These are phyloP conservation scores for Griposia aprilina DNA, from an alignment of 2,888 invertebrate genomes.

Conservation along the genomic window DNA sequence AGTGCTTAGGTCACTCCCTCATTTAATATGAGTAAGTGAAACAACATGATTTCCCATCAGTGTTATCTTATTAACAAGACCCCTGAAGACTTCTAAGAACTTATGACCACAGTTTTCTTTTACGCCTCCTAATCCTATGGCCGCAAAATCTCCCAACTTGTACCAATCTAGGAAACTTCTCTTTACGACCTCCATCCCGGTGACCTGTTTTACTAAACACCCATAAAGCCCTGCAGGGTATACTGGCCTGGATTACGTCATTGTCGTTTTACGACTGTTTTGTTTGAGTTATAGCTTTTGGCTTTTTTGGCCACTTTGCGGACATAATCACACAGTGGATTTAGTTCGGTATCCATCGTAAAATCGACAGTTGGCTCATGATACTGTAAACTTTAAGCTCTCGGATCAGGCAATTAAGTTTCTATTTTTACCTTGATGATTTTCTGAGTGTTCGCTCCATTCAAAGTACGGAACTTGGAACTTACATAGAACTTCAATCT, in stretches of 20 bases:
- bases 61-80: conserved; percentile 7
- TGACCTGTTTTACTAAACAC: conserved; percentile 81
- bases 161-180: conserved; percentile 75
- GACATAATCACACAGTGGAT: conserved; percentile 62
- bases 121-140: conserved; percentile 23
- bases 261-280: conserved; percentile 74
- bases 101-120: conserved; percentile 32
- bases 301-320: conserved; percentile 67
- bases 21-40: neutral
- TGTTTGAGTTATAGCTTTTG: conserved; percentile 67
- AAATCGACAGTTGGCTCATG: conserved; percentile 56
- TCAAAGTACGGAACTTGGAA: neutral
- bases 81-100: conserved; percentile 14
- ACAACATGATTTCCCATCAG: neutral
- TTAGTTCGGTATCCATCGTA: conserved; percentile 60
- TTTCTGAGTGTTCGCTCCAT: conserved; percentile 13
- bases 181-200: conserved; percentile 76
- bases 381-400: conserved; percentile 44
- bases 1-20: neutral
- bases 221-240: conserved; percentile 79
- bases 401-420: conserved; percentile 36
- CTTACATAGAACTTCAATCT: neutral
- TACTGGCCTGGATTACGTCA: conserved; percentile 78
- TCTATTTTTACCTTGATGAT: conserved; percentile 34
- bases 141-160: conserved; percentile 63